phyloP scores from a whole-genome alignment of 2,888 invertebrate species.

The Gerris lacustris region DNA sequence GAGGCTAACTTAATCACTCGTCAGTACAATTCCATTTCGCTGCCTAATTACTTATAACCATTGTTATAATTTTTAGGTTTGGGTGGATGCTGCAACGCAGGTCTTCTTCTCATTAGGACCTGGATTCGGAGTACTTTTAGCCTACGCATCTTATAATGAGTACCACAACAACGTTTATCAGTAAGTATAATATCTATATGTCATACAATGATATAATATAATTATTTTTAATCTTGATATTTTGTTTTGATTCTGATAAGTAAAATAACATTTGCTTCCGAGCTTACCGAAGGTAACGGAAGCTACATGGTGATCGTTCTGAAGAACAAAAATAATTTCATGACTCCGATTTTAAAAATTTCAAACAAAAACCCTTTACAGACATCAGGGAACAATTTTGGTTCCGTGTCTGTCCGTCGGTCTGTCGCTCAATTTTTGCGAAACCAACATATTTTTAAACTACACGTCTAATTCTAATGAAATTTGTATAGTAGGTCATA shows the following conservation, averaged over 20 bases:
- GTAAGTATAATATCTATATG: conserved; percentile 31
- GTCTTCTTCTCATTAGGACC: conserved; percentile 89
- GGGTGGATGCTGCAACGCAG: conserved; percentile 89
- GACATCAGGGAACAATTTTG: too few relatives aligned
- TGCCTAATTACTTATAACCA: not conserved
- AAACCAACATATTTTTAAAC: too few relatives aligned
- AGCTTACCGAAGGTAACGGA: too few relatives aligned
- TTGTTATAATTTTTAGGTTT: conserved; percentile 53
- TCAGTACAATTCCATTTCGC: not conserved
- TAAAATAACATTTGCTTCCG: not conserved
- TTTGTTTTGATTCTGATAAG: not conserved
- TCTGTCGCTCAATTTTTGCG: too few relatives aligned
- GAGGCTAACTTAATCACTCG: not conserved
- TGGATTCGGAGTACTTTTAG: conserved; percentile 80
- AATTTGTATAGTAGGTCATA: too few relatives aligned
- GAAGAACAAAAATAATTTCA: too few relatives aligned
- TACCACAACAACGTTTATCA: conserved; percentile 83
- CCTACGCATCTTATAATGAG: conserved; percentile 85
- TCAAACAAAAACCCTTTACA: too few relatives aligned
- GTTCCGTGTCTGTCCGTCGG: too few relatives aligned
- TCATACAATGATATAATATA: not conserved
- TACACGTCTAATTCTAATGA: too few relatives aligned
- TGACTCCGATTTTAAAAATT: too few relatives aligned
- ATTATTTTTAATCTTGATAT: not conserved
- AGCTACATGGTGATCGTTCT: too few relatives aligned